A percentile compares a stretch with the other conserved stretches of the same genome.
These are phyloP conservation scores for Trichonephila inaurata DNA, from an alignment of 1,140 invertebrate species.

Conservation along the genomic window DNA sequence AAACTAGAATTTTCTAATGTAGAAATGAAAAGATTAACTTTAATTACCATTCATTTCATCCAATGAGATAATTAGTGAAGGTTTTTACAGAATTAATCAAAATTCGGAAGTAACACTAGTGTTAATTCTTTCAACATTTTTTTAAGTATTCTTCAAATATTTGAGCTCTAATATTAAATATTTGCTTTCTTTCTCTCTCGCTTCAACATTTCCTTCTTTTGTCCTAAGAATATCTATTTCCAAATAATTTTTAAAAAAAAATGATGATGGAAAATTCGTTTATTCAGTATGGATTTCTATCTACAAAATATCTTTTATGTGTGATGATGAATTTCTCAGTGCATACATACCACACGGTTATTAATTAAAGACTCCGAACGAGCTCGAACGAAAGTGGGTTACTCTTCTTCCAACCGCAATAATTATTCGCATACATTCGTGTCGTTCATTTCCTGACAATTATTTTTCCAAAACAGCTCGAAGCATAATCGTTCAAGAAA, in stretches of 20 bases:
- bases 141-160: no score
- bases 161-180: no score
- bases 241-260: not conserved
- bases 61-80: no score
- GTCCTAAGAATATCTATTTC: not conserved
- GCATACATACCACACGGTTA: not conserved
- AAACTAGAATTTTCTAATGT: no score
- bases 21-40: no score
- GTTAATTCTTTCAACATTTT: no score
- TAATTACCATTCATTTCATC: no score
- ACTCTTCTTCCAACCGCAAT: not conserved
- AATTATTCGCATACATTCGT: not conserved
- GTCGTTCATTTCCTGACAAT: not conserved
- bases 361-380: not conserved
- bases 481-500: slow-evolving; percentile 8
- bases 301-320: not conserved
- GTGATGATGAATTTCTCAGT: not conserved
- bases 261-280: not conserved
- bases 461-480: not conserved
- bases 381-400: not conserved
- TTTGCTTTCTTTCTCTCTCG: no score
- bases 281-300: not conserved
- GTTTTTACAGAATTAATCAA: no score
- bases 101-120: no score
- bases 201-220: not conserved